A percentile compares a stretch with the other conserved stretches of the same genome.
These are phyloP conservation scores for Polyergus mexicanus DNA, from an alignment of 1,140 invertebrate species.

Conservation along the genomic window DNA sequence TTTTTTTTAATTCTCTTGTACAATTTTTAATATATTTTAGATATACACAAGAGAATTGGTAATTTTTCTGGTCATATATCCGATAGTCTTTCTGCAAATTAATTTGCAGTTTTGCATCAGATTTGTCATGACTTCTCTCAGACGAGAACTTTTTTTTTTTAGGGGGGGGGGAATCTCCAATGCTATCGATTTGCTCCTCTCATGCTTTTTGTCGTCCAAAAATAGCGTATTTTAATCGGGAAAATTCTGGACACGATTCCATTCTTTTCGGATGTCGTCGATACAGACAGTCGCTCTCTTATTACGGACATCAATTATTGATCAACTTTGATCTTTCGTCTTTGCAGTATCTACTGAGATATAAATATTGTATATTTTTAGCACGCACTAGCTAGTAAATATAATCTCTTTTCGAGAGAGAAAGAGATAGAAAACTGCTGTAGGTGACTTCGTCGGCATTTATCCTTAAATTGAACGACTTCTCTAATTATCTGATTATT, in stretches of 20 bases:
- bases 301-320: constrained; percentile 33
- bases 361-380: constrained; percentile 22
- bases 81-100: background rate
- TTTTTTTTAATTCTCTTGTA: background rate
- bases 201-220: background rate
- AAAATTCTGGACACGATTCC: constrained; percentile 12
- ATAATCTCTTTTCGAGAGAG: background rate
- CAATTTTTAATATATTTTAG: background rate
- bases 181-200: background rate
- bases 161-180: too few species aligned
- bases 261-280: constrained; percentile 23
- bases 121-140: constrained; percentile 5
- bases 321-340: constrained; percentile 5
- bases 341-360: constrained; percentile 8
- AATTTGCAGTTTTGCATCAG: background rate
- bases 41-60: background rate
- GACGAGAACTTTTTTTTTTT: too few species aligned
- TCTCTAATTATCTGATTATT: background rate
- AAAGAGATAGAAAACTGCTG: background rate
- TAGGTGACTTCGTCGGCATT: background rate
- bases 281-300: too few species aligned
- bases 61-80: background rate
- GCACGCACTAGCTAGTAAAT: background rate
- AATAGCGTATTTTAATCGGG: constrained; percentile 1
- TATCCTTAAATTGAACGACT: background rate